These are phyloP conservation scores for Limnodromus scolopaceus DNA, from an alignment of 2,797 vertebrate genomes.

Conservation along the genomic window DNA sequence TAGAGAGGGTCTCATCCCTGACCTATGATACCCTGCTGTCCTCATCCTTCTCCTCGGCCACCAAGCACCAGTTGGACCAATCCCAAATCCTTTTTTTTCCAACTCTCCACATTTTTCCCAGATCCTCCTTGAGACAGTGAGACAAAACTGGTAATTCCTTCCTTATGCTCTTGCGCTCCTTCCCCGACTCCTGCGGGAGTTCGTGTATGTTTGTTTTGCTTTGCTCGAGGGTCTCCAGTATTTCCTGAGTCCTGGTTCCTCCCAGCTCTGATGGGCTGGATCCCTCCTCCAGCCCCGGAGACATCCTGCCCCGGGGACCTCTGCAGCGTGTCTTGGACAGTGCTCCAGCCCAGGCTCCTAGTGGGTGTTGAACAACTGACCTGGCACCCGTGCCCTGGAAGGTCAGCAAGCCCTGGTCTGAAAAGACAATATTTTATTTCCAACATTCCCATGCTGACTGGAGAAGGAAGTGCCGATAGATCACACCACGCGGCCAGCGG, in stretches of 20 bases:
- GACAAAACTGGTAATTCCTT: not conserved
- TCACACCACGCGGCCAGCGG: not conserved
- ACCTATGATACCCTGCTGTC: rapidly evolving
- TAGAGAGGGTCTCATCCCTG: rapidly evolving
- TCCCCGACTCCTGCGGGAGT: not conserved
- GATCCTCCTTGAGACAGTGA: not conserved
- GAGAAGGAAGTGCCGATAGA: not conserved
- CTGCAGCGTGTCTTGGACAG: not conserved
- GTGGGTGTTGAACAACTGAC: not conserved
- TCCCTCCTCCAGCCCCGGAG: not conserved
- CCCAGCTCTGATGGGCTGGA: not conserved
- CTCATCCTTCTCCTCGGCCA: not conserved
- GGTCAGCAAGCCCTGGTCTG: not conserved
- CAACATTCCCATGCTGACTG: not conserved
- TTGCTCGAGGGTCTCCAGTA: not conserved
- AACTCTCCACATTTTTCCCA: not conserved
- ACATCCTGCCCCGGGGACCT: not conserved
- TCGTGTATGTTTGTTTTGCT: not conserved
- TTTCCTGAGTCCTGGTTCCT: not conserved
- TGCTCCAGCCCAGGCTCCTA: not conserved
- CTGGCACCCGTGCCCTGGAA: not conserved
- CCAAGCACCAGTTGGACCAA: not conserved
- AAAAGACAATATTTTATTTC: not conserved
- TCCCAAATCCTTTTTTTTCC: not conserved
- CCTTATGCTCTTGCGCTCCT: not conserved